Evolutionary conservation across 1,140 invertebrate species (phyloP), one percentile per base, ranked within the genome.

Genomic region (Ceratitis capitata): DNA sequence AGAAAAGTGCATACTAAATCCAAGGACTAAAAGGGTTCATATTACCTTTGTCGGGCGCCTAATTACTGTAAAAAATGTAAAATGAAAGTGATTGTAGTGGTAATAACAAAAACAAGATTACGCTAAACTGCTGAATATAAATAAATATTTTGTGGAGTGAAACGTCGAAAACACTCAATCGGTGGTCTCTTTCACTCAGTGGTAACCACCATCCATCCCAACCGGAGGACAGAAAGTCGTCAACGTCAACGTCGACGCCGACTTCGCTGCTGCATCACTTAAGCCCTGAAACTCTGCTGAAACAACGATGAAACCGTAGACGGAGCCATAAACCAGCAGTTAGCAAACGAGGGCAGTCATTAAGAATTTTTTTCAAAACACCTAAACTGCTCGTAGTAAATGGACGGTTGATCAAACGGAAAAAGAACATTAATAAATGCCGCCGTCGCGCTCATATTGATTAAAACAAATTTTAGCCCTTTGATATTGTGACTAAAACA

Each of bases 381-480:
- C 88, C 88, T 87, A 87, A 85, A 87, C 87, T 89, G 88, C 86
- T 88, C 88, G 86, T 78, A 86, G 88, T 85, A 86, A 87, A 87
- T 87, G 87, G 88, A 89, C 88, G 64, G 47, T 53, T 32, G 82
- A 51, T 82, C 23, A 82, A 85, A 84, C 58, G 82, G 82, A 32
- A 29, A 56, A 78, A 35, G 74, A 78, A 69, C 61, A 6, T 69
- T 19, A 39, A n/a, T n/a, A n/a, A n/a, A 2, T 14, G 61, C 39
- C 61, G 14, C 61, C 61, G 61, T 39, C 61, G 32, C 61, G 61
- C n/a, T 35, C 7, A n/a, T n/a, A n/a, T n/a, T 82, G 35, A 84
- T 35, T 39, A 64, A 82, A 19, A 74, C 35, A 84, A 84, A 61
- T 35, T 58, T 16, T 26, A 84, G 19, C 49, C 35, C 53, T 23